These are phyloP conservation scores for Aporrectodea caliginosa DNA, from an alignment of 1,140 invertebrate species.

Conservation along the genomic window DNA sequence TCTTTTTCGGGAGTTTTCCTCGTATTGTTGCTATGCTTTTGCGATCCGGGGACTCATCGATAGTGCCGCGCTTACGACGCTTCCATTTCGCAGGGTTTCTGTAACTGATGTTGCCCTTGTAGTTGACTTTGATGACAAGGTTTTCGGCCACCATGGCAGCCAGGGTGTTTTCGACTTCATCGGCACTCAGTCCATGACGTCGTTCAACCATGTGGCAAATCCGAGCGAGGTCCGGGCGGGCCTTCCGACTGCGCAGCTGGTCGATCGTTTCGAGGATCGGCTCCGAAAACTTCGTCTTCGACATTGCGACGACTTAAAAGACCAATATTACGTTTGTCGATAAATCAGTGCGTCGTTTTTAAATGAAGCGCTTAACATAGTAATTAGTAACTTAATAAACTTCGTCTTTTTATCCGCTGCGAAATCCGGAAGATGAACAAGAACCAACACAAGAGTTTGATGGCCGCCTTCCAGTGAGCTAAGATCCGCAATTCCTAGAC, in stretches of 20 bases:
- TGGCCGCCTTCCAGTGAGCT: too few species aligned
- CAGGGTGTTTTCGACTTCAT: conserved; percentile 70
- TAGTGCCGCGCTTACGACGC: neutral
- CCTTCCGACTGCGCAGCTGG: conserved; percentile 73
- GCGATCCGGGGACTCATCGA: conserved; percentile 36
- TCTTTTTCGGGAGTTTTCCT: conserved; percentile 45
- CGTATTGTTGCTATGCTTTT: conserved; percentile 40
- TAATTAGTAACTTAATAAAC: too few species aligned
- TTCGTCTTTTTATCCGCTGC: too few species aligned
- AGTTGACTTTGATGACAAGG: conserved; percentile 76
- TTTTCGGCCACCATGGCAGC: conserved; percentile 71
- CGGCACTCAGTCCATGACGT: conserved; percentile 67
- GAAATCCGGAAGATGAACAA: too few species aligned
- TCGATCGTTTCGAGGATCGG: conserved; percentile 79
- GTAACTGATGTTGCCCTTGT: conserved; percentile 79
- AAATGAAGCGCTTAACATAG: too few species aligned
- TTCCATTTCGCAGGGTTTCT: conserved; percentile 66
- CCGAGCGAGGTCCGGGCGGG: conserved; percentile 73
- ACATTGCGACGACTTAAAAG: conserved; percentile 34
- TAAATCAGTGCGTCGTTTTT: too few species aligned
- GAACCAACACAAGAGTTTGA: too few species aligned
- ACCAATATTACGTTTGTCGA: too few species aligned
- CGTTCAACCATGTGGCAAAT: conserved; percentile 76
- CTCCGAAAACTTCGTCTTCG: conserved; percentile 65
- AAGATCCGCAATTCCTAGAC: too few species aligned